These are phyloP conservation scores for Drosophila limbata DNA, from an alignment of 2,888 invertebrate species.

Conservation along the genomic window DNA sequence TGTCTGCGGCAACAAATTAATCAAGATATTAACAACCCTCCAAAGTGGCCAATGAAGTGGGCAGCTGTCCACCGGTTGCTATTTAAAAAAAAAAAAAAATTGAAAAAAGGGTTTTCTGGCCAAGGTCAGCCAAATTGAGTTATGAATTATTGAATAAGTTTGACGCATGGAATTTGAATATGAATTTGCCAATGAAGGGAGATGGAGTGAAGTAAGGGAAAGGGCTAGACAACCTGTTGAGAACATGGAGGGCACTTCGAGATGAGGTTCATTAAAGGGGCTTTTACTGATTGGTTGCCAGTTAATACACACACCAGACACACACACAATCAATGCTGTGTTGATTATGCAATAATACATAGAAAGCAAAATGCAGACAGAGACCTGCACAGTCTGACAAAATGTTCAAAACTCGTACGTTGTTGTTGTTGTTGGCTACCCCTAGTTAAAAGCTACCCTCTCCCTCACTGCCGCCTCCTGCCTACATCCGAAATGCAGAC, in stretches of 20 bases:
- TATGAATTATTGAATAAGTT: conserved; percentile 75
- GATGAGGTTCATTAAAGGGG: conserved; percentile 56
- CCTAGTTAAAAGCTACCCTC: neutral
- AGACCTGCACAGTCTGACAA: conserved; percentile 23
- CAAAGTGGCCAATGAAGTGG: conserved; percentile 27
- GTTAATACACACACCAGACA: conserved; percentile 22
- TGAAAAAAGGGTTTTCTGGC: conserved; percentile 54
- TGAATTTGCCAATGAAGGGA: conserved; percentile 16
- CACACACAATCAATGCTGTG: conserved; percentile 60
- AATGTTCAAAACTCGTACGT: conserved; percentile 16
- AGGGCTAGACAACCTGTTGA: conserved; percentile 55
- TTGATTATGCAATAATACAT: conserved; percentile 62
- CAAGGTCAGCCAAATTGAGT: conserved; percentile 67
- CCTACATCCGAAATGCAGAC: conserved; percentile 56
- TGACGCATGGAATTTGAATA: conserved; percentile 61
- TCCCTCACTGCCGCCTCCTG: neutral
- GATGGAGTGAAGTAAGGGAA: neutral
- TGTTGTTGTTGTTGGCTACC: conserved; percentile 1
- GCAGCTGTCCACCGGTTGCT: conserved; percentile 14
- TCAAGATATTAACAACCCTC: conserved; percentile 77
- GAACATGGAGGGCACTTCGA: conserved; percentile 7
- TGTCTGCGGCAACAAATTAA: conserved; percentile 70
- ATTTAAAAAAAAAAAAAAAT: conserved; percentile 16
- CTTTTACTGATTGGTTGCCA: conserved; percentile 53
- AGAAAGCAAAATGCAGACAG: conserved; percentile 36